Conservation (phyloP, 1,140 invertebrate species). For the Musca domestica region DNA sequence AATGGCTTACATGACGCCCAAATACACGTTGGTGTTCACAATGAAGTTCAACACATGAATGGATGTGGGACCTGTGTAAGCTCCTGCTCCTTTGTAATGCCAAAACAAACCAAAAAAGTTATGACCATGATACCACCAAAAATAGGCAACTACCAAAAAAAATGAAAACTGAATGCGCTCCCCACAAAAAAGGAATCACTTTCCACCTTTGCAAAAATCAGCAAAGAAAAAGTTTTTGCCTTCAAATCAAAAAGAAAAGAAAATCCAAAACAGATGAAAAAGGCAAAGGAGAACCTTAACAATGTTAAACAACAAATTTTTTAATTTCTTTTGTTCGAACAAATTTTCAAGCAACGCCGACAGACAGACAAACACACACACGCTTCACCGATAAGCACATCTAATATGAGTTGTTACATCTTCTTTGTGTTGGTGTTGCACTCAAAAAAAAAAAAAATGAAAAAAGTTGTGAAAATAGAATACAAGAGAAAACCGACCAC, state of each 20-base stretch:
- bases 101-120: not conserved
- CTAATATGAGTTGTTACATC: too few species aligned
- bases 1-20: slow-evolving; percentile 20
- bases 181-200: not conserved
- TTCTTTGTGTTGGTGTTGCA: too few species aligned
- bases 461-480: too few species aligned
- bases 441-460: too few species aligned
- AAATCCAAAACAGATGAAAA: not conserved
- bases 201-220: not conserved
- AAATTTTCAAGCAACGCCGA: too few species aligned
- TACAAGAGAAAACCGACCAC: too few species aligned
- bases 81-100: too few species aligned
- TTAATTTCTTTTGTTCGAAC: slow-evolving; percentile 1
- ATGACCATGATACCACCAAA: not conserved
- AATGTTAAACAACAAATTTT: slow-evolving; percentile 21
- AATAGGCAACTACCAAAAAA: not conserved
- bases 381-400: too few species aligned
- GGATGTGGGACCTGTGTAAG: not conserved
- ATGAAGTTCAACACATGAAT: not conserved
- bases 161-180: not conserved
- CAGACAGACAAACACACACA: too few species aligned
- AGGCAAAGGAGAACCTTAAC: not conserved
- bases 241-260: not conserved
- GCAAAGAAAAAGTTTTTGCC: too few species aligned
- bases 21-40: too few species aligned